Percentiles rank a stretch among this genome's conserved stretches.
phyloP scores from a whole-genome alignment of 2,888 invertebrate genomes.

The Volucella bombylans region DNA sequence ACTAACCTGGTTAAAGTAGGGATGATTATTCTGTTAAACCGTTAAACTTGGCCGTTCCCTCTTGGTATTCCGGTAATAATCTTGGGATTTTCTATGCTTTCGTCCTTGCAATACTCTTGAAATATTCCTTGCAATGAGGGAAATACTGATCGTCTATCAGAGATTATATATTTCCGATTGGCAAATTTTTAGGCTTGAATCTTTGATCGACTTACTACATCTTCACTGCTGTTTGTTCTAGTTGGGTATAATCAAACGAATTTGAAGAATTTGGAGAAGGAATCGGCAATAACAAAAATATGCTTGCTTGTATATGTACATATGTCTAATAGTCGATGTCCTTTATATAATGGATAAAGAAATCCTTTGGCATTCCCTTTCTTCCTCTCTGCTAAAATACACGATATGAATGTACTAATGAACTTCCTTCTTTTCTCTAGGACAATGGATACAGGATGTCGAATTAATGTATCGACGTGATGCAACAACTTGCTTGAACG shows the following conservation, averaged over 20 bases:
- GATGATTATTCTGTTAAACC: no score
- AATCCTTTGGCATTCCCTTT: constrained; percentile 78
- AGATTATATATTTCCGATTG: constrained; percentile 65
- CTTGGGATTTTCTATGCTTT: background rate
- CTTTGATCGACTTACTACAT: constrained; percentile 76
- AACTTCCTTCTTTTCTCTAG: constrained; percentile 11
- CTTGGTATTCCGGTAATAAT: background rate
- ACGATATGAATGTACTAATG: constrained; percentile 27
- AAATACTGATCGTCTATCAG: background rate
- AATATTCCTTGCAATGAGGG: background rate
- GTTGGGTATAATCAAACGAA: constrained; percentile 78
- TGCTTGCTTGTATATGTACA: constrained; percentile 78
- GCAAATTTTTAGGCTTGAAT: constrained; percentile 22
- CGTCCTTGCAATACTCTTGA: background rate
- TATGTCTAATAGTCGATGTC: constrained; percentile 75
- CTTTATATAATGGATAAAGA: constrained; percentile 77
- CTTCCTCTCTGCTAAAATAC: constrained; percentile 70
- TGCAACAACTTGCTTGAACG: constrained; percentile 34
- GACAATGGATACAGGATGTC: background rate
- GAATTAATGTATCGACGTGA: constrained; percentile 18
- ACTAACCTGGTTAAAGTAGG: background rate
- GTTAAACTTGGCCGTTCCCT: background rate
- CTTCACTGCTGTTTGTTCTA: constrained; percentile 75
- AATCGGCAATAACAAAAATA: constrained; percentile 77
- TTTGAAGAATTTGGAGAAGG: constrained; percentile 78